These are phyloP conservation scores for Labia minor DNA, from an alignment of 2,888 invertebrate genomes.

Conservation along the genomic window DNA sequence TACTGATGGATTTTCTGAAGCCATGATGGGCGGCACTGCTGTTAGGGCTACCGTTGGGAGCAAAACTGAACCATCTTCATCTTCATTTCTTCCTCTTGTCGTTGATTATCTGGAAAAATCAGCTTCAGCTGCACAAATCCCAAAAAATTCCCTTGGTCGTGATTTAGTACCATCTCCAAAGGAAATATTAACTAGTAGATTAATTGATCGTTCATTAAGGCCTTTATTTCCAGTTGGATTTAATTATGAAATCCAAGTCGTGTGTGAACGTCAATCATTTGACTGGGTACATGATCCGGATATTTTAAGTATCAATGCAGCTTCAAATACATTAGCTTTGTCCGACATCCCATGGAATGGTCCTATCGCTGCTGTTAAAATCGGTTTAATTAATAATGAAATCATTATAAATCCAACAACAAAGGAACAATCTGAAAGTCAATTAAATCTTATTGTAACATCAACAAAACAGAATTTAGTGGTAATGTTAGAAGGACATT, in stretches of 20 bases:
- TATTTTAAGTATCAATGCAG: slow-evolving; percentile 84
- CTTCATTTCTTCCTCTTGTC: slow-evolving; percentile 62
- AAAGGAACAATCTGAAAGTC: slow-evolving; percentile 62
- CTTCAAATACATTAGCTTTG: slow-evolving; percentile 79
- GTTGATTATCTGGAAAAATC: slow-evolving; percentile 94
- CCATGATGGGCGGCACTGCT: slow-evolving; percentile 72
- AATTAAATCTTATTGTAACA: slow-evolving; percentile 74
- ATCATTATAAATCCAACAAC: slow-evolving; percentile 79
- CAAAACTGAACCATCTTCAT: slow-evolving; percentile 49
- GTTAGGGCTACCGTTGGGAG: slow-evolving; percentile 87
- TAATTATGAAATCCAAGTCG: slow-evolving; percentile 62
- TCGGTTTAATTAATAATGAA: slow-evolving; percentile 70
- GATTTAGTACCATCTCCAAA: slow-evolving; percentile 73
- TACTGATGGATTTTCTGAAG: slow-evolving; percentile 82
- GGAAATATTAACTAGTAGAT: slow-evolving; percentile 82
- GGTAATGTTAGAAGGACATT: slow-evolving; percentile 86
- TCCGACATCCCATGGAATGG: slow-evolving; percentile 97
- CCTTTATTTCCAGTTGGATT: slow-evolving; percentile 76
- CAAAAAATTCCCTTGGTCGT: slow-evolving; percentile 83
- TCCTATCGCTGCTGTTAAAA: slow-evolving; percentile 84
- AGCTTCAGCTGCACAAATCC: slow-evolving; percentile 92
- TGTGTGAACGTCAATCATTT: slow-evolving; percentile 85
- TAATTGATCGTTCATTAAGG: slow-evolving; percentile 84
- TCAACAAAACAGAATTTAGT: slow-evolving; percentile 67
- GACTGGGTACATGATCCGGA: slow-evolving; percentile 85